Conservation (phyloP, 1,140 invertebrate species). For the Cydia strobilella region DNA sequence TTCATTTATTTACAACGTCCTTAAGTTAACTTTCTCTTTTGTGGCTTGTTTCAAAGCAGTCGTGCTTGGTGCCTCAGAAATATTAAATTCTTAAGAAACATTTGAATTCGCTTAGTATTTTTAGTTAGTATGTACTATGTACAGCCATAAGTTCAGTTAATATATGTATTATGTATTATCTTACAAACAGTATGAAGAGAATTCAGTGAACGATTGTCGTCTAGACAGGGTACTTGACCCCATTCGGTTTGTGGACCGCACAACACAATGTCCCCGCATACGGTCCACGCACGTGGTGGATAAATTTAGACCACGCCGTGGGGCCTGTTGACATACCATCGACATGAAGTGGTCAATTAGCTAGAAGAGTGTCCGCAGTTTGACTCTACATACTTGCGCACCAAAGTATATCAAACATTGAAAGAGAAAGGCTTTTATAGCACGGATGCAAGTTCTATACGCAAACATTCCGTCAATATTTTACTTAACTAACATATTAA, state of each 20-base stretch:
- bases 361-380: neutral
- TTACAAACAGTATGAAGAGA: constrained; percentile 5
- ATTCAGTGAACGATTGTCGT: constrained; percentile 34
- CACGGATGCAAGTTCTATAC: neutral
- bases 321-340: neutral
- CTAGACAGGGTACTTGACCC: constrained; percentile 66
- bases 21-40: constrained; percentile 25
- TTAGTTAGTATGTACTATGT: neutral
- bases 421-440: constrained; percentile 23
- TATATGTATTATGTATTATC: no score
- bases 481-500: neutral
- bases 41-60: neutral
- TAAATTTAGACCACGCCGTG: constrained; percentile 55
- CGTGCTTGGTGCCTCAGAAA: constrained; percentile 6
- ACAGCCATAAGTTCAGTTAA: constrained; percentile 11
- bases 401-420: neutral
- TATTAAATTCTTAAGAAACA: neutral
- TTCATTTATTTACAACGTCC: constrained; percentile 2
- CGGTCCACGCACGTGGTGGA: constrained; percentile 61
- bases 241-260: constrained; percentile 58
- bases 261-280: constrained; percentile 55
- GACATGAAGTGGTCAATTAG: neutral
- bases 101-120: neutral
- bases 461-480: neutral
- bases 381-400: neutral